Evolutionary conservation across 2,888 invertebrate species (phyloP).

Genomic region (Biston betularia): DNA sequence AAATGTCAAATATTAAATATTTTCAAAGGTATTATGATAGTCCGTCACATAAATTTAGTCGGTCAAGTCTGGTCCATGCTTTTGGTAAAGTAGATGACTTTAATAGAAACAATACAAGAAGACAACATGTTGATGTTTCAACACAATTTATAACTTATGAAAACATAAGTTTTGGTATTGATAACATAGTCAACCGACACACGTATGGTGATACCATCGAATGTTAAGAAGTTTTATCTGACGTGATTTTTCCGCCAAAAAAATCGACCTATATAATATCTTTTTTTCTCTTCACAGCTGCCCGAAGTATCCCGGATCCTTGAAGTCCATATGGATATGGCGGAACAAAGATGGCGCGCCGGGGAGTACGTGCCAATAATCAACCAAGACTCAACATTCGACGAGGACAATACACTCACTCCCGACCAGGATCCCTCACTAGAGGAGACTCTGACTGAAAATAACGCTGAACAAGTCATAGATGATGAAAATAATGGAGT

Average conservation of each 20-base stretch:
- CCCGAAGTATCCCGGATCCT: constrained; percentile 76
- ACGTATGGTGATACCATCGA: no score
- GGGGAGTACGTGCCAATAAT: constrained; percentile 57
- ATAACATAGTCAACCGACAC: no score
- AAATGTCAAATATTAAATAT: no score
- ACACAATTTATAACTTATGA: no score
- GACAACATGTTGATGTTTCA: no score
- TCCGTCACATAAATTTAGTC: no score
- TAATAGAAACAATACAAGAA: no score
- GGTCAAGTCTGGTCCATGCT: no score
- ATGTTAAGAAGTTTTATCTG: no score
- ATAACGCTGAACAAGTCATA: not conserved
- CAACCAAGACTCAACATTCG: constrained; percentile 50
- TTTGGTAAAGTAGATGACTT: no score
- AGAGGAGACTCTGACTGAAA: constrained; percentile 73
- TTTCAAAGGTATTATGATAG: no score
- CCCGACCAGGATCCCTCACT: constrained; percentile 63
- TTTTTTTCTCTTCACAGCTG: constrained; percentile 53
- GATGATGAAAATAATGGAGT: not conserved
- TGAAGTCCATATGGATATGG: constrained; percentile 71
- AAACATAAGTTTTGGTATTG: no score
- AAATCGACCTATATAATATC: not conserved
- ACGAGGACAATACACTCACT: constrained; percentile 64
- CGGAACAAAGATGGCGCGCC: constrained; percentile 68
- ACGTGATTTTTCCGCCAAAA: not conserved